These are phyloP conservation scores for Drosophila burlai DNA, from an alignment of 1,140 invertebrate species.

Conservation along the genomic window DNA sequence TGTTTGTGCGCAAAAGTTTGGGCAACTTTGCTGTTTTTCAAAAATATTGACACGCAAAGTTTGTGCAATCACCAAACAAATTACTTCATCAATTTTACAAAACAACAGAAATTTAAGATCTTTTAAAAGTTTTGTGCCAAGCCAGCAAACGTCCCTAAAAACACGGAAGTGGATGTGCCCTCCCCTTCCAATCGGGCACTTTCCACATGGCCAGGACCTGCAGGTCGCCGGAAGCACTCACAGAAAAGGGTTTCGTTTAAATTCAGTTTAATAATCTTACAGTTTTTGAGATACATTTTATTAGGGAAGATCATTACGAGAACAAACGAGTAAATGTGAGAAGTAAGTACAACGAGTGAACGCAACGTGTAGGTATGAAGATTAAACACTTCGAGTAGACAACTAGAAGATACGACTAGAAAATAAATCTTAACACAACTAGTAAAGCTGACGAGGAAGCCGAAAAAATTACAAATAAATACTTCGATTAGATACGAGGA, in stretches of 20 bases:
- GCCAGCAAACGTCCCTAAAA: constrained; percentile 31
- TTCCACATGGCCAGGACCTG: constrained; percentile 13
- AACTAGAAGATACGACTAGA: no score
- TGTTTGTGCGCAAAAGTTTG: constrained; percentile 36
- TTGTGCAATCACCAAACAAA: constrained; percentile 80
- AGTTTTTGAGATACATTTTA: background rate
- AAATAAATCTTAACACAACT: no score
- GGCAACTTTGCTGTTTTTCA: constrained; percentile 66
- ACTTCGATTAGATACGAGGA: no score
- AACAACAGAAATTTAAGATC: constrained; percentile 80
- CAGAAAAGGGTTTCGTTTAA: background rate
- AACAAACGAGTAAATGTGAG: background rate
- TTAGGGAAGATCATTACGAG: background rate
- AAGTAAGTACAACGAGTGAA: background rate
- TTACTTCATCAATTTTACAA: constrained; percentile 83
- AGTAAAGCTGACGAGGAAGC: no score
- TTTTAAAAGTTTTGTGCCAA: constrained; percentile 74
- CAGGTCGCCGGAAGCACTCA: constrained; percentile 1
- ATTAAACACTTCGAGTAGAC: no score
- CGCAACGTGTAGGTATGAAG: no score
- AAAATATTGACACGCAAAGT: constrained; percentile 81
- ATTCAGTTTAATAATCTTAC: background rate
- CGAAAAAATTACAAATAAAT: no score
- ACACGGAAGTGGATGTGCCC: constrained; percentile 44
- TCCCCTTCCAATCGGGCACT: constrained; percentile 1